These are phyloP conservation scores for Chelon auratus DNA, from an alignment of 2,797 vertebrate genomes.

Conservation along the genomic window DNA sequence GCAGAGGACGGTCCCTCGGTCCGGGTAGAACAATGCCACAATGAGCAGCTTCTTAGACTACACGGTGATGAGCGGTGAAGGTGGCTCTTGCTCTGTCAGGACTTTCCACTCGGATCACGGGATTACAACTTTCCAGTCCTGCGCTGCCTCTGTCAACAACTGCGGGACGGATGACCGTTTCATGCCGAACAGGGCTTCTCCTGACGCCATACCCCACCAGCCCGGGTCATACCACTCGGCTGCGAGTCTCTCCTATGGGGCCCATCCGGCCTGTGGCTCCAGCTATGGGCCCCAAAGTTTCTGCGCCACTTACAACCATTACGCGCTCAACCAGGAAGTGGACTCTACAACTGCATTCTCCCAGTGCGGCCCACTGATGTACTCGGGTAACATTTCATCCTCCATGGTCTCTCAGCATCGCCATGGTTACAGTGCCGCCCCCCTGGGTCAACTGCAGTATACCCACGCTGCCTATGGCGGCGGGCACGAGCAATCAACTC, in stretches of 20 bases:
- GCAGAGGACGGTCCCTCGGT: slow-evolving; percentile 76
- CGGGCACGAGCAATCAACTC: slow-evolving; percentile 90
- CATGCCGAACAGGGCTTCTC: slow-evolving; percentile 89
- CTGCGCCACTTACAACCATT: slow-evolving; percentile 90
- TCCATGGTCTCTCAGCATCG: slow-evolving; percentile 89
- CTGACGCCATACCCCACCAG: slow-evolving; percentile 87
- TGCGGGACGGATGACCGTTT: slow-evolving; percentile 93
- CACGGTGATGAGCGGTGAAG: slow-evolving; percentile 89
- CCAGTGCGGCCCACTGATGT: slow-evolving; percentile 91
- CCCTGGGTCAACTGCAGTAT: slow-evolving; percentile 90
- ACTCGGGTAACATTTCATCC: slow-evolving; percentile 93
- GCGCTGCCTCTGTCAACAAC: slow-evolving; percentile 91
- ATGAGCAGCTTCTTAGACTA: slow-evolving; percentile 99
- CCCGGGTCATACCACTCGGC: slow-evolving; percentile 90
- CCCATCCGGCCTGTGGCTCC: slow-evolving; percentile 88
- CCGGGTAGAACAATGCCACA: slow-evolving; percentile 89
- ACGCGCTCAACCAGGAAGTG: slow-evolving; percentile 92
- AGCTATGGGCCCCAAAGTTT: slow-evolving; percentile 92
- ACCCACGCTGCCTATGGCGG: slow-evolving; percentile 89
- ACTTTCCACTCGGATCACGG: slow-evolving; percentile 93
- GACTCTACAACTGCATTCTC: slow-evolving; percentile 89
- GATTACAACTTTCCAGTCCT: slow-evolving; percentile 96
- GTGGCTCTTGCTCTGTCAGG: slow-evolving; percentile 91
- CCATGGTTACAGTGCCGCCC: slow-evolving; percentile 89
- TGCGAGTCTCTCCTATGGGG: slow-evolving; percentile 86